Base-by-base conservation (phyloP, 2,888 invertebrate genomes). In the Folsomia candida region DNA sequence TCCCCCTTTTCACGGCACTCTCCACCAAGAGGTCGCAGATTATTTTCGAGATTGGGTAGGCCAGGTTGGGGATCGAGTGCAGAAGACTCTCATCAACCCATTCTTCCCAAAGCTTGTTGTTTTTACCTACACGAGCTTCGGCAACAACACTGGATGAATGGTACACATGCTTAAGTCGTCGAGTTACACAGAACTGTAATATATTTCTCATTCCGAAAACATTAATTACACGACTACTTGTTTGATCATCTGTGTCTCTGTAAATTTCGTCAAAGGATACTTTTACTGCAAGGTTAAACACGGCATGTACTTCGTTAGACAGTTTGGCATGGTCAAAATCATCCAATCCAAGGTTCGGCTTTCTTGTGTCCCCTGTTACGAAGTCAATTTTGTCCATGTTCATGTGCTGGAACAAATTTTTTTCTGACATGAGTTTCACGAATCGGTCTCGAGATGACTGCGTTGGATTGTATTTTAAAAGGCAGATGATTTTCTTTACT, bases 141-240 rank as follows among this genome's bases (percentile, higher is more conserved):
- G 74, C 66, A 11, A 66, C 68, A 2, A 72, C 18, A 2, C 67
- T 63, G 1, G 72, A 70, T 1, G 70, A 59, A 22, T 68, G 28
- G 20, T 51, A 70, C 1, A 73, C 57, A 22, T 70, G 68, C 22
- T 73, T 73, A 3, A 67, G 47, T 18, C 20, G 22, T 26, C 20
- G 18, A 20, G n/a, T 51, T n/a, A 25, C 54, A 1, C 51, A 66
- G 26, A 72, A 67, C 9, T 66, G 28, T n/a, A 72, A 27, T 14
- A 72, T 27, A 24, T 47, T 58, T 2, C 25, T n/a, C 18, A 64
- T 66, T 29, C 72, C 72, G 6, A 28, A 2, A 1, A 72, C 74
- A 68, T 74, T 74, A 64, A 72, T 71, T 62, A 67, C 68, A 66
- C 74, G 72, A 14, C 11, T 20, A 3, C 22, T 66, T 25, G 51